Base-by-base conservation (phyloP, 2,888 invertebrate species). In the Meloe dianella region DNA sequence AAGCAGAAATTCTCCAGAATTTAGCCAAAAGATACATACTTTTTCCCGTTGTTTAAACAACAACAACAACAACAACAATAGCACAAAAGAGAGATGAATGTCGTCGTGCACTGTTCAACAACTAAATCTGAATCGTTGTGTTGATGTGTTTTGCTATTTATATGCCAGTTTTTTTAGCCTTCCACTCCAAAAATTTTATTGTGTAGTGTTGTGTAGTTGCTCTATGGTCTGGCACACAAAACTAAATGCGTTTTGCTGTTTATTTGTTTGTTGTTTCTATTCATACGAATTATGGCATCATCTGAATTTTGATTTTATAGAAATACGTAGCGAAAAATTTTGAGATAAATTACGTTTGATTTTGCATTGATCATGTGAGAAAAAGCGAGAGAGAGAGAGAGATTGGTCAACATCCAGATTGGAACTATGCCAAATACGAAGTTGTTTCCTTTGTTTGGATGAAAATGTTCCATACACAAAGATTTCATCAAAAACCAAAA, bases 381-480 rank as follows among this genome's bases (percentile, higher is more conserved):
- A 51, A 67, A 61, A 4, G 27, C 4, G 27, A 2, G 27, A 27
- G 27, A 2, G 27, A 27, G 27, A 2, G 4, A 2, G 60, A 58
- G 65, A 64, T 73, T 80, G 86, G 86, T 82, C 68, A 59, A 6
- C 64, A 63, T 83, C 86, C 86, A 86, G 85, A 29, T 81, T 87
- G 88, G 88, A 84, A 29, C 1, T 1, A 0, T 74, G 86, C 88
- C 88, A 88, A 88, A 82, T 85, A 87, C 87, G 87, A 85, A 87
- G 84, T 84, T 77, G 72, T 68, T 74, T 77, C 70, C 79, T 80
- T 78, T 79, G 76, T 78, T 77, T 66, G 77, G 69, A 41, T 71
- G 67, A 71, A 70, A 68, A 65, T 47, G 68, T 68, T 24, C 47
- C 10, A n/a, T n/a, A n/a, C 1, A 51, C 22, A 24, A 54, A 51